Conservation (phyloP, 2,113 vertebrate genomes). For the Maccullochella peelii region DNA sequence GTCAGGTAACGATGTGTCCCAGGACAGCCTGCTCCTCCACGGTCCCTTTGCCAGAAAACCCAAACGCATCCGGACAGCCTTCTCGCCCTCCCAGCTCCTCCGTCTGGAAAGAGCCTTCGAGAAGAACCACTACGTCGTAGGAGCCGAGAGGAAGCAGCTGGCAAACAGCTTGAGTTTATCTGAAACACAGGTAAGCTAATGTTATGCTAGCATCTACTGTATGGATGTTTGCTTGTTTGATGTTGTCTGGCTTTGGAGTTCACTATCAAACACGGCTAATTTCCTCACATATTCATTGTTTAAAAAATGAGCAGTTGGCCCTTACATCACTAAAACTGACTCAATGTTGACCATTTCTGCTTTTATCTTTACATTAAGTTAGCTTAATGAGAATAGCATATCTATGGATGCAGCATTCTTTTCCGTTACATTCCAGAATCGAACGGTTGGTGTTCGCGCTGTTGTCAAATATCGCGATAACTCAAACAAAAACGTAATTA, state of each 20-base stretch:
- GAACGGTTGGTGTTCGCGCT: not conserved
- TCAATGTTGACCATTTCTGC: too few species aligned
- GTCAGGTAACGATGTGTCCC: constrained; percentile 91
- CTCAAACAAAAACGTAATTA: not conserved
- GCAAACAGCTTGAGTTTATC: constrained; percentile 95
- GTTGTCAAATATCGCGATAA: constrained; percentile 14
- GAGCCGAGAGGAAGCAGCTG: constrained; percentile 96
- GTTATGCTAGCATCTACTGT: too few species aligned
- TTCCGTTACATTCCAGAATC: not conserved
- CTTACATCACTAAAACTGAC: not conserved
- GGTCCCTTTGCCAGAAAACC: constrained; percentile 96
- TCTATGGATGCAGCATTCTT: not conserved
- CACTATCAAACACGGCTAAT: not conserved
- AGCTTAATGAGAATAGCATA: not conserved
- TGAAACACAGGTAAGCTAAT: constrained; percentile 87
- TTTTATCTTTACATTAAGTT: not conserved
- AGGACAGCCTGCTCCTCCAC: constrained; percentile 95
- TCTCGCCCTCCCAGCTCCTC: constrained; percentile 96
- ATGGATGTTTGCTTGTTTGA: too few species aligned
- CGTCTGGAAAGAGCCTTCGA: constrained; percentile 95
- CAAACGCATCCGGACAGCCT: constrained; percentile 97
- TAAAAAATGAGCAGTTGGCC: not conserved
- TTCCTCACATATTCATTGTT: not conserved
- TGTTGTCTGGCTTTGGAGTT: too few species aligned
- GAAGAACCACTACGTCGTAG: constrained; percentile 99